Evolutionary conservation across 2,888 invertebrate species (phyloP).

Genomic region (Ferrisia virgata): DNA sequence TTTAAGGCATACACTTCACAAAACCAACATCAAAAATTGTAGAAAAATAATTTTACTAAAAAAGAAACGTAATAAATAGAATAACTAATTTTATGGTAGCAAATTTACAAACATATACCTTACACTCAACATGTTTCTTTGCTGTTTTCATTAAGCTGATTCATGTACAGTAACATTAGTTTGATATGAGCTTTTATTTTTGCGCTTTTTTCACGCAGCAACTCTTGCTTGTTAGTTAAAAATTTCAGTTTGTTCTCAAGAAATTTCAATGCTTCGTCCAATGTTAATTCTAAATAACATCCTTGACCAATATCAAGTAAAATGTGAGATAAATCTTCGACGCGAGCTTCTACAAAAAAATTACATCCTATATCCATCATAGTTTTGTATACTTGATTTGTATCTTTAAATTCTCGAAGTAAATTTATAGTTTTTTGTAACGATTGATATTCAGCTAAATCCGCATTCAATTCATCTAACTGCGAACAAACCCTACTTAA

Average conservation of each 20-base stretch:
- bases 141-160: slow-evolving; percentile 48
- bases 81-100: too few relatives aligned
- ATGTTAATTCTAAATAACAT: slow-evolving; percentile 69
- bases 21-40: neutral
- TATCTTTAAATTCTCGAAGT: slow-evolving; percentile 58
- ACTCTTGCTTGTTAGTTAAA: slow-evolving; percentile 62
- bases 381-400: slow-evolving; percentile 62
- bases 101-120: too few relatives aligned
- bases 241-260: slow-evolving; percentile 67
- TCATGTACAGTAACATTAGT: slow-evolving; percentile 67
- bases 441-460: slow-evolving; percentile 70
- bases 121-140: neutral
- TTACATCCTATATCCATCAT: slow-evolving; percentile 80
- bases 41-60: neutral
- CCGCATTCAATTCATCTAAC: slow-evolving; percentile 63
- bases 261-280: slow-evolving; percentile 68
- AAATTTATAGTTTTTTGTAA: slow-evolving; percentile 69
- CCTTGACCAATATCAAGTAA: slow-evolving; percentile 73
- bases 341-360: slow-evolving; percentile 75
- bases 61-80: neutral
- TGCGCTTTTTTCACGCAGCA: slow-evolving; percentile 65
- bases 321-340: slow-evolving; percentile 65
- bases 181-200: slow-evolving; percentile 76
- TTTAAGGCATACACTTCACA: neutral
- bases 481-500: slow-evolving; percentile 61